A percentile compares a stretch with the other conserved stretches of the same genome.
phyloP scores from a whole-genome alignment of 2,113 vertebrate genomes.

The Ursus arctos region DNA sequence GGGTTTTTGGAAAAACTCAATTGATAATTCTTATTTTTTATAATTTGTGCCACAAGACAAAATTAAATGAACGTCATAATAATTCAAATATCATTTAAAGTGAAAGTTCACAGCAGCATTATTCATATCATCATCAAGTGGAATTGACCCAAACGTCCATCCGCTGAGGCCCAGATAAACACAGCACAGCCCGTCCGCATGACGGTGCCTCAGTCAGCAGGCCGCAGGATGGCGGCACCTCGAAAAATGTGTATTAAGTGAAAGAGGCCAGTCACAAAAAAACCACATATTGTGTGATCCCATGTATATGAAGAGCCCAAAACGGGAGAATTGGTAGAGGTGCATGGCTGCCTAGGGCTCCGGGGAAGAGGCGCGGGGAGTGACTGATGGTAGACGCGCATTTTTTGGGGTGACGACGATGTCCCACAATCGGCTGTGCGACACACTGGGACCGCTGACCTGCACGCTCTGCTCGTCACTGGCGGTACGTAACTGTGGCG shows the following conservation, averaged over 20 bases:
- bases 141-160: neutral
- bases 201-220: neutral
- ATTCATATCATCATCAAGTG: neutral
- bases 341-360: neutral
- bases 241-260: neutral
- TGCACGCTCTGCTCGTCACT: neutral
- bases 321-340: no score
- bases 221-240: fast-evolving
- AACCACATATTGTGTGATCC: fast-evolving
- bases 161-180: fast-evolving
- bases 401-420: neutral
- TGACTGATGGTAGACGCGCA: fast-evolving
- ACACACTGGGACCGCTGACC: no score
- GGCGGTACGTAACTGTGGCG: neutral
- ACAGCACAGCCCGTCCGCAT: fast-evolving
- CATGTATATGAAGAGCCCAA: fast-evolving
- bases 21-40: neutral
- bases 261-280: neutral
- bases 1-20: neutral
- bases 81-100: neutral
- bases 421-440: no score
- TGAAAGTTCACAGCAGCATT: neutral
- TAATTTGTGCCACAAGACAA: neutral
- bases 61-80: neutral
- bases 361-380: fast-evolving